Percentiles rank a stretch among this genome's conserved stretches.
Conservation (phyloP, 1,140 invertebrate species). For the Aethina tumida region DNA sequence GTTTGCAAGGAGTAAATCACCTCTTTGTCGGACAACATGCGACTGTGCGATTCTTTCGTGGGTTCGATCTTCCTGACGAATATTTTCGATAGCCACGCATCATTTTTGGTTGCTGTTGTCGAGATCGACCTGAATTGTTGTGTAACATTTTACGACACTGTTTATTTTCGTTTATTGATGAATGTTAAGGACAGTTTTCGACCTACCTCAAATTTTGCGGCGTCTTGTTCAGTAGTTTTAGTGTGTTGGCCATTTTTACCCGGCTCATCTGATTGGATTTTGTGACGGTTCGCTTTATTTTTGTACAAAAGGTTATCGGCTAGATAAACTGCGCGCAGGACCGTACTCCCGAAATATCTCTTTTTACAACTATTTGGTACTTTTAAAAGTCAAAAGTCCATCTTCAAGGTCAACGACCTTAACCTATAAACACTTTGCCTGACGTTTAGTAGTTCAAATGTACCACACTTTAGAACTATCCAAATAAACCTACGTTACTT, state of each 20-base stretch:
- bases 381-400: no score
- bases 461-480: no score
- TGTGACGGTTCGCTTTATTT: no score
- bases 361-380: no score
- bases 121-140: constrained; percentile 33
- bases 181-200: constrained; percentile 1
- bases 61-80: constrained; percentile 85
- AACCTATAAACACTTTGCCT: no score
- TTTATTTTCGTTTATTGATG: constrained; percentile 1
- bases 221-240: constrained; percentile 21
- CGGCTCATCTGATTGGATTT: background rate
- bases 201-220: constrained; percentile 25
- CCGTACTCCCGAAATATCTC: no score
- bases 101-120: constrained; percentile 43
- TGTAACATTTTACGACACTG: background rate
- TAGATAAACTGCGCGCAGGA: no score
- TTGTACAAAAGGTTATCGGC: no score
- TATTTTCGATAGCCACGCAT: constrained; percentile 84
- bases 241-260: constrained; percentile 25
- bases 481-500: no score
- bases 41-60: constrained; percentile 89
- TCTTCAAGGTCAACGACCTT: no score
- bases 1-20: constrained; percentile 89
- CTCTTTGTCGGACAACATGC: constrained; percentile 90
- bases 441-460: no score